Conservation (phyloP, 2,888 invertebrate genomes). For the Liodrosophila aerea region DNA sequence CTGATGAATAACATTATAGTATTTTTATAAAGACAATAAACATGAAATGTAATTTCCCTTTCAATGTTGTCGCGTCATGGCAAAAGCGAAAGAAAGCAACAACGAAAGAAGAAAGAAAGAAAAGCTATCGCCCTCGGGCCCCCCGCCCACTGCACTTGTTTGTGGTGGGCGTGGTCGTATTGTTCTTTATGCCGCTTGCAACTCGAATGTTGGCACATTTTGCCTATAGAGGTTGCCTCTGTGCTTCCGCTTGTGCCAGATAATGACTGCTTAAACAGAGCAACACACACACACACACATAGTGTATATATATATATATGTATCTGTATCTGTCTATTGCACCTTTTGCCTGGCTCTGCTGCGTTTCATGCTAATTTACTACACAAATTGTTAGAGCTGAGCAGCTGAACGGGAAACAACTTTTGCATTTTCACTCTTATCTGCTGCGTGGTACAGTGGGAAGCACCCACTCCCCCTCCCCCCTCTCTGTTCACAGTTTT, state of each 20-base stretch:
- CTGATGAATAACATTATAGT: conserved; percentile 51
- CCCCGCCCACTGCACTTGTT: not conserved
- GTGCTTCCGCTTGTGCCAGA: conserved; percentile 68
- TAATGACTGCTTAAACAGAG: conserved; percentile 72
- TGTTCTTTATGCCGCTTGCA: conserved; percentile 41
- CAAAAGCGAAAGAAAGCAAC: conserved; percentile 1
- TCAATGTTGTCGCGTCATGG: conserved; percentile 65
- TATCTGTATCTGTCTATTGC: conserved; percentile 21
- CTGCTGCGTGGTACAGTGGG: conserved; percentile 36
- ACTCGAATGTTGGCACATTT: conserved; percentile 45
- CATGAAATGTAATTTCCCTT: conserved; percentile 76
- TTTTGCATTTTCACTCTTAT: conserved; percentile 61
- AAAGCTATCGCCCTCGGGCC: conserved; percentile 20
- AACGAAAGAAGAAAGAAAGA: conserved; percentile 23
- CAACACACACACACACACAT: conserved; percentile 21
- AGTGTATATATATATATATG: conserved; percentile 8
- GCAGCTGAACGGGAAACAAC: conserved; percentile 28
- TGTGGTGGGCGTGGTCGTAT: conserved; percentile 33
- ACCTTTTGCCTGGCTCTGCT: conserved; percentile 44
- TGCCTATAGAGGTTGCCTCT: conserved; percentile 63
- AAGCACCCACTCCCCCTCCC: not conserved
- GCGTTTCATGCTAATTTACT: conserved; percentile 65
- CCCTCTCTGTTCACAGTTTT: not conserved
- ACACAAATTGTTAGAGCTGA: conserved; percentile 37
- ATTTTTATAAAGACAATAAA: conserved; percentile 72